Base-by-base conservation (phyloP, 2,888 invertebrate genomes). In the Oegoconia quadripuncta region DNA sequence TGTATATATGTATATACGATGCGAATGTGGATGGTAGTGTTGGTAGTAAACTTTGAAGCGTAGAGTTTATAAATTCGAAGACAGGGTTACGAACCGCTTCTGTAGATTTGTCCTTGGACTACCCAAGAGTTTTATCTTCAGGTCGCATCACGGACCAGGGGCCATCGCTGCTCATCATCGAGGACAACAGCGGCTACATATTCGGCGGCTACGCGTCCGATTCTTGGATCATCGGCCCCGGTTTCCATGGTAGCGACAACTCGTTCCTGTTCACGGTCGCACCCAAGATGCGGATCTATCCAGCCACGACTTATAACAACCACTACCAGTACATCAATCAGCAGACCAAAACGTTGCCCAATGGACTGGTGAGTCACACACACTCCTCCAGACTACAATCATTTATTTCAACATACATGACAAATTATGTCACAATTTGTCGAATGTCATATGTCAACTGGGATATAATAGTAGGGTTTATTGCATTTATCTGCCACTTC, bases 271-370 rank as follows among this genome's bases (percentile, higher is more conserved):
- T 97, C 78, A 93, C 94, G 1, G 81, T 97, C 34, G 88, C 91
- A 15, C 98, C 98, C 1, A 90, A 91, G 39, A 93, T 96, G 91
- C 80, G 93, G 22, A 88, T 94, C 2, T 97, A 94, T 71, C 89
- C 89, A 0, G 83, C 95, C 0, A 95, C 96, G 0, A 92, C 91
- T 0, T 96, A 93, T 74, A 97, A 98, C 74, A 90, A 93, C 46
- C 96, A 98, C 70, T 98, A 92, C 74, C 96, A 96, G 83, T 98
- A 98, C 74, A 89, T 98, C 48, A 98, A 98, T 79, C 89, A 93
- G 42, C 93, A 96, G 57, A 97, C 97, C 51, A 95, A 97, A 79
- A 97, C 97, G 0, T 89, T 98, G 89, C 97, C 97, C 0, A 98
- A 98, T 81, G 98, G 98, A 45, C 70, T 98, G 84, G 92, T 94